Evolutionary conservation across 35 echinoderm and acorn worm genomes (phyloP).

Genomic region (Ophioderma brevispina): DNA sequence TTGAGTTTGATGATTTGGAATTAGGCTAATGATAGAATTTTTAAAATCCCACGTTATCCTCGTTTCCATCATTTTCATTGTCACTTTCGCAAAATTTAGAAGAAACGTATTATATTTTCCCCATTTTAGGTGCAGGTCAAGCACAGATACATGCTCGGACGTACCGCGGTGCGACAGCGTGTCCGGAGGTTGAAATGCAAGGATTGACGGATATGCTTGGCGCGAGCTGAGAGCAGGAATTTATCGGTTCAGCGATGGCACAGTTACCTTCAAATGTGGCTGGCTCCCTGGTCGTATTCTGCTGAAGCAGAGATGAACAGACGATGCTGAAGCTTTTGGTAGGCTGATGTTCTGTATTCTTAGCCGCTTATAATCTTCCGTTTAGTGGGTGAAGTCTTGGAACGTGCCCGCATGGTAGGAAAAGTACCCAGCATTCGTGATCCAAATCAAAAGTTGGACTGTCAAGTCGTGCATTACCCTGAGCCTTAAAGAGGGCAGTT

Average conservation of each 20-base stretch:
- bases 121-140: slow-evolving; percentile 59
- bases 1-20: too few species aligned
- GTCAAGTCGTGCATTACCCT: neutral
- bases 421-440: neutral
- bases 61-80: too few species aligned
- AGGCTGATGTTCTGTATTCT: neutral
- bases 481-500: too few species aligned
- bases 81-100: too few species aligned
- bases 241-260: slow-evolving; percentile 93
- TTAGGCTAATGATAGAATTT: too few species aligned
- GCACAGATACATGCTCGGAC: slow-evolving; percentile 72
- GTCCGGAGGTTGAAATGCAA: slow-evolving; percentile 64
- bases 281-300: slow-evolving; percentile 85
- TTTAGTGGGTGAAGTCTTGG: too few species aligned
- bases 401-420: too few species aligned
- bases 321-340: neutral
- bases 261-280: slow-evolving; percentile 80
- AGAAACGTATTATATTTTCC: neutral
- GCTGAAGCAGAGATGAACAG: neutral
- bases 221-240: slow-evolving; percentile 14
- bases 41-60: too few species aligned
- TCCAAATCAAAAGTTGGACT: neutral
- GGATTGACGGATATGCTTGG: slow-evolving; percentile 35
- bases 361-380: neutral
- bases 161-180: slow-evolving; percentile 55